Evolutionary conservation across 2,888 invertebrate species (phyloP).

Genomic region (Nebria brevicollis): DNA sequence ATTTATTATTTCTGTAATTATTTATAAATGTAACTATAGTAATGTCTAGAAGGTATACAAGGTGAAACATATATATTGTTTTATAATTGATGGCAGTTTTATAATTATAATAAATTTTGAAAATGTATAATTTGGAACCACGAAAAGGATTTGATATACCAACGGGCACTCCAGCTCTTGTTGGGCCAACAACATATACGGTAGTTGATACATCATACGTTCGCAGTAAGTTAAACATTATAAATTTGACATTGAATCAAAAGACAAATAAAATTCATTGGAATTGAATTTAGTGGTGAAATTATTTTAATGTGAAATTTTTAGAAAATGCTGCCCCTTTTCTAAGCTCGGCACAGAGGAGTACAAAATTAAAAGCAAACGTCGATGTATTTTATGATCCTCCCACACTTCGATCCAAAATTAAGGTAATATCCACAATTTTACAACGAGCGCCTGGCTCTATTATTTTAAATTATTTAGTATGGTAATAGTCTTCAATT

Average conservation of each 20-base stretch:
- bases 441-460: background rate
- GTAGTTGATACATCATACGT: slow-evolving; percentile 27
- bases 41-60: background rate
- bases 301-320: slow-evolving; percentile 18
- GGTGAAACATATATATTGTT: slow-evolving; percentile 8
- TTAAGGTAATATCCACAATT: slow-evolving; percentile 16
- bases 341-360: slow-evolving; percentile 46
- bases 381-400: slow-evolving; percentile 29
- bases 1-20: too few relatives aligned
- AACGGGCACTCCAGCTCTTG: slow-evolving; percentile 48
- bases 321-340: slow-evolving; percentile 52
- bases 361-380: slow-evolving; percentile 7
- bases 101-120: slow-evolving; percentile 19
- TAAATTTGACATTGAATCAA: background rate
- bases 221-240: slow-evolving; percentile 15
- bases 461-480: slow-evolving; percentile 28
- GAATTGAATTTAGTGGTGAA: too few relatives aligned
- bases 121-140: slow-evolving; percentile 50
- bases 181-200: slow-evolving; percentile 51
- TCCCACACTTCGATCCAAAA: slow-evolving; percentile 19
- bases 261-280: too few relatives aligned
- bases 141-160: slow-evolving; percentile 43
- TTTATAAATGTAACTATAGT: background rate
- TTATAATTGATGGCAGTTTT: background rate
- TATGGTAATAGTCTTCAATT: slow-evolving; percentile 46